Percentiles rank a stretch among this genome's conserved stretches.
Evolutionary conservation across 2,113 vertebrate species (phyloP).

Genomic region (Varanus komodoensis): DNA sequence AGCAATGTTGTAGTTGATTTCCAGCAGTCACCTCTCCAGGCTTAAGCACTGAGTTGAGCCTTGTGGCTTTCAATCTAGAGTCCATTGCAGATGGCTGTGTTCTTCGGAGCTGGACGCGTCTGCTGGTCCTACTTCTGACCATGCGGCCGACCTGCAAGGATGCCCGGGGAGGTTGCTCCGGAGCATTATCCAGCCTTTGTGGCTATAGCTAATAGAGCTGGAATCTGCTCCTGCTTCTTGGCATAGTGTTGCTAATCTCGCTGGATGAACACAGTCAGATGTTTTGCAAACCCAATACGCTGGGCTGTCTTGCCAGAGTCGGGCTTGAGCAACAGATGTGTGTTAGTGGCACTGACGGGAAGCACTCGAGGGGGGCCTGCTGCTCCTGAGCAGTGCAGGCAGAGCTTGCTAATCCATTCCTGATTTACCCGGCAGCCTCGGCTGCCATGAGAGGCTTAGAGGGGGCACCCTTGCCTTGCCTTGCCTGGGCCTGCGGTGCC

Average conservation of each 20-base stretch:
- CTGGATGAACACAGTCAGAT: neutral
- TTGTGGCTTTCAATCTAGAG: neutral
- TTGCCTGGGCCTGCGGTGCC: fast-evolving
- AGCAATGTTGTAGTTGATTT: no score
- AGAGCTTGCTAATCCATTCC: fast-evolving
- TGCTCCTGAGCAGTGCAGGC: fast-evolving
- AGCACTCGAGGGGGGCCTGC: no score
- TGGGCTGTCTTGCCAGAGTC: no score
- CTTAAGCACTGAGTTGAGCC: neutral
- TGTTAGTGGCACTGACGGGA: neutral
- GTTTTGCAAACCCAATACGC: no score
- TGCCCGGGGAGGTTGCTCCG: neutral
- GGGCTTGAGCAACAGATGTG: neutral
- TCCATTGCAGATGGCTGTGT: neutral
- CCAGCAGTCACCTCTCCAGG: no score
- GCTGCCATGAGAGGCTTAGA: neutral
- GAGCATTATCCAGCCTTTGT: neutral
- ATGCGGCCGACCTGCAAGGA: neutral
- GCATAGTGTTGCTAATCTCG: neutral
- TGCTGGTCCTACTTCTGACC: neutral
- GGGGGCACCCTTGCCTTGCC: neutral
- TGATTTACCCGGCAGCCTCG: neutral
- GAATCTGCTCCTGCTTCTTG: neutral
- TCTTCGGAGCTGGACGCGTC: neutral
- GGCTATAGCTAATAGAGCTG: neutral